Percentiles rank a stretch among this genome's conserved stretches.
Evolutionary conservation across 2,888 invertebrate species (phyloP).

Genomic region (Cerastoderma edule): DNA sequence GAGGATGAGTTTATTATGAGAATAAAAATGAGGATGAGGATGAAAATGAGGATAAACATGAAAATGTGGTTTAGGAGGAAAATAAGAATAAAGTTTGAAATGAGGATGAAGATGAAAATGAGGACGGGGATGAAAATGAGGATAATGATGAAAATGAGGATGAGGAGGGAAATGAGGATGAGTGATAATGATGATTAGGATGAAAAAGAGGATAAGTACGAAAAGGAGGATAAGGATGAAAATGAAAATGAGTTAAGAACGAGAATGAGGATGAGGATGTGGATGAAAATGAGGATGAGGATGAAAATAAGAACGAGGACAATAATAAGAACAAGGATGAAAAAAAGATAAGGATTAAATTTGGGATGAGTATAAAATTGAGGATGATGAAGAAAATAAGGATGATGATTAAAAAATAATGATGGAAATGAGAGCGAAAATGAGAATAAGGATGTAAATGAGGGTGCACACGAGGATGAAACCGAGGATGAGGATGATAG

Average conservation of each 20-base stretch:
- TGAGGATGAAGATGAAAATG: not conserved
- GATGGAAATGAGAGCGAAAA: not conserved
- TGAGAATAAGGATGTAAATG: not conserved
- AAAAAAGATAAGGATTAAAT: no score
- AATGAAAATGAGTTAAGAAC: not conserved
- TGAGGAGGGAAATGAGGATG: not conserved
- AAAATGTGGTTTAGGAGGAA: no score
- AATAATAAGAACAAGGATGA: not conserved
- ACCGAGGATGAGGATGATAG: not conserved
- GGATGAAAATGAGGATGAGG: not conserved
- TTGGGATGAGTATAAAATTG: not conserved
- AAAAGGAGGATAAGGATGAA: not conserved
- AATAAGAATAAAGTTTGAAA: no score
- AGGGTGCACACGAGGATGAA: not conserved
- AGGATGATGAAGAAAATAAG: not conserved
- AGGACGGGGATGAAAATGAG: not conserved
- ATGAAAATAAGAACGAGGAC: not conserved
- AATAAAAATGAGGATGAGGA: no score
- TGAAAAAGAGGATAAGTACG: not conserved
- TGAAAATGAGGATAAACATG: no score
- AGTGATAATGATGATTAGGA: not conserved
- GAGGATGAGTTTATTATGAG: no score
- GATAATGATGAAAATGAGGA: not conserved
- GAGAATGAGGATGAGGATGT: not conserved
- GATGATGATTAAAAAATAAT: not conserved